A percentile compares a stretch with the other conserved stretches of the same genome.
Conservation (phyloP, 2,888 invertebrate genomes). For the Serrognathus titanus region DNA sequence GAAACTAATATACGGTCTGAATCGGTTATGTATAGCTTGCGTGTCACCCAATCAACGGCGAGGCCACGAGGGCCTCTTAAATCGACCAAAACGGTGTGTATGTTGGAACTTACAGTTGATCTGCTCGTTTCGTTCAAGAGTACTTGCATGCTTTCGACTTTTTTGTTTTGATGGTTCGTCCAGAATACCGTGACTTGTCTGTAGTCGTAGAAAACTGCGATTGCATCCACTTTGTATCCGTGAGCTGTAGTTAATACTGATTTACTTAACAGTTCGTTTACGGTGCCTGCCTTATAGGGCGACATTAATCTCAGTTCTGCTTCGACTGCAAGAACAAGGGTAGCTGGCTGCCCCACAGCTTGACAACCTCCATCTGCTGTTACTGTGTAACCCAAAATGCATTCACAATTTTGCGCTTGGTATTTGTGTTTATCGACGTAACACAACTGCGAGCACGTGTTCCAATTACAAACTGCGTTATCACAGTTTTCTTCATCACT, state of each 20-base stretch:
- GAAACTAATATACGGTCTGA: conserved; percentile 50
- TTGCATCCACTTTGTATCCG: conserved; percentile 54
- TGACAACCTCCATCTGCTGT: conserved; percentile 54
- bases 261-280: conserved; percentile 37
- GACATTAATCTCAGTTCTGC: conserved; percentile 61
- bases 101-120: conserved; percentile 21
- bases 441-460: conserved; percentile 76
- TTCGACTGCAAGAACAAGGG: conserved; percentile 63
- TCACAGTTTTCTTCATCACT: conserved; percentile 53
- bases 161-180: conserved; percentile 50
- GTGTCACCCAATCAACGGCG: conserved; percentile 68
- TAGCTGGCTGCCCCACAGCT: conserved; percentile 56
- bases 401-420: conserved; percentile 55
- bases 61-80: conserved; percentile 68
- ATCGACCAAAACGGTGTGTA: conserved; percentile 47
- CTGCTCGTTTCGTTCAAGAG: conserved; percentile 29
- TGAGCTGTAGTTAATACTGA: conserved; percentile 28
- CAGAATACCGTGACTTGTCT: conserved; percentile 45
- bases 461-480: conserved; percentile 58
- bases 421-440: conserved; percentile 49
- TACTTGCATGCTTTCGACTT: conserved; percentile 46
- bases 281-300: conserved; percentile 57
- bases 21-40: conserved; percentile 69
- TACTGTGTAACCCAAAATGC: conserved; percentile 55
- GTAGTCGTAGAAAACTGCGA: conserved; percentile 51